Percentiles rank a stretch among this genome's conserved stretches.
Conservation (phyloP, 30 jellyfish, hydroid and myxozoan species). For the Turritopsis rubra region DNA sequence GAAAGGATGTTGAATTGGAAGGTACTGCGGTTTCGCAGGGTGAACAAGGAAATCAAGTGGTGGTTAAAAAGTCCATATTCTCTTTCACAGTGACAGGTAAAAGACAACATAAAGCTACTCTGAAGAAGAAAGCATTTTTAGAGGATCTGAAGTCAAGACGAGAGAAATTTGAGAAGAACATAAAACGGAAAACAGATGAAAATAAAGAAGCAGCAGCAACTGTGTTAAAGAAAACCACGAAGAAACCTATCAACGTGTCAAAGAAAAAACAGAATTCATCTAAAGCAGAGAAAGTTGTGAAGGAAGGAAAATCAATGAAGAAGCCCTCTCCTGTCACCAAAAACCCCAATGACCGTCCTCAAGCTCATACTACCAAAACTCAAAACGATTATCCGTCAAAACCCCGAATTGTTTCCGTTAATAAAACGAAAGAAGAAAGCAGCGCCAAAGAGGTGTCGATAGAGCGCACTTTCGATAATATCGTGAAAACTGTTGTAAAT, state of each 20-base stretch:
- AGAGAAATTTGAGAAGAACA: background rate
- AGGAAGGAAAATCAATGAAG: background rate
- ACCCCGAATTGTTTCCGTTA: background rate
- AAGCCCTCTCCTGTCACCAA: background rate
- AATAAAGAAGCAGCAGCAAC: background rate
- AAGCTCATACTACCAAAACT: background rate
- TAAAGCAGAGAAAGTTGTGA: background rate
- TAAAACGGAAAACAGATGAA: background rate
- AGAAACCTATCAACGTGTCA: background rate
- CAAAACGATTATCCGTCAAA: background rate
- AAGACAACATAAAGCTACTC: conserved; percentile 26
- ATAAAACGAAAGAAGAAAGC: background rate
- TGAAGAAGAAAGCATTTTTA: conserved; percentile 24
- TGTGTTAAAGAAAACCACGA: background rate
- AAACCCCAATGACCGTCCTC: background rate
- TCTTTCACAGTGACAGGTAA: background rate
- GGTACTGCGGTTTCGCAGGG: background rate
- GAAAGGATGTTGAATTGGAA: background rate
- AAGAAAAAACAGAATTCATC: background rate
- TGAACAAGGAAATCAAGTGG: background rate
- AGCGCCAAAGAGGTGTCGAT: background rate
- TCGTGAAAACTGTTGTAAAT: conserved; percentile 5
- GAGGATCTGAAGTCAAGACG: conserved; percentile 22
- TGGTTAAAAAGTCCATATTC: background rate
- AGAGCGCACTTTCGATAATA: background rate